Conservation (phyloP, 2,797 vertebrate genomes). For the Eremophila alpestris region DNA sequence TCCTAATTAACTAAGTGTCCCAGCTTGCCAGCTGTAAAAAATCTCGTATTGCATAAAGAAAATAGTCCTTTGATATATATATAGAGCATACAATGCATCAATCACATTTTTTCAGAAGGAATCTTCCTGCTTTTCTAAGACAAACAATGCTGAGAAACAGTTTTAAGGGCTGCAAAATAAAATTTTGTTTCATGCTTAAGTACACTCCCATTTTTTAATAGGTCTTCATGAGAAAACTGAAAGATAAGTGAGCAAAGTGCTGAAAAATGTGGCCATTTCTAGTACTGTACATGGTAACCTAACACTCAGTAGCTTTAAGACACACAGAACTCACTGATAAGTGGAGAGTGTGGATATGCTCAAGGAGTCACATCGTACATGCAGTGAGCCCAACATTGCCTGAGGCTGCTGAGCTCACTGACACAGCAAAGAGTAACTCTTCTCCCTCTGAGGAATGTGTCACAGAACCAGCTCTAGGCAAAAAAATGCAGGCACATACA, state of each 20-base stretch:
- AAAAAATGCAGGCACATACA: not conserved
- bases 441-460: fast-evolving
- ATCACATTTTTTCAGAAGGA: not conserved
- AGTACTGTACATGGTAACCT: not conserved
- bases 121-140: not conserved
- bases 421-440: not conserved
- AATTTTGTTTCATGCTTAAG: not conserved
- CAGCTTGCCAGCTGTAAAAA: not conserved
- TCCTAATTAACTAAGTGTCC: constrained; percentile 4
- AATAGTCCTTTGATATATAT: not conserved
- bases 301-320: not conserved
- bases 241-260: not conserved
- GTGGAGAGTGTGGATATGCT: not conserved
- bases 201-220: not conserved
- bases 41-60: not conserved
- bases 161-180: not conserved
- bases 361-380: fast-evolving
- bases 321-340: not conserved
- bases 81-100: not conserved
- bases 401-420: not conserved
- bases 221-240: not conserved
- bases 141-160: not conserved
- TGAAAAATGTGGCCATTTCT: not conserved
- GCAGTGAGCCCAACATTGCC: fast-evolving
- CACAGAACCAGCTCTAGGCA: not conserved